Evolutionary conservation across 2,113 vertebrate species (phyloP), one percentile per base, ranked within the genome.

Genomic region (Corapipo altera): DNA sequence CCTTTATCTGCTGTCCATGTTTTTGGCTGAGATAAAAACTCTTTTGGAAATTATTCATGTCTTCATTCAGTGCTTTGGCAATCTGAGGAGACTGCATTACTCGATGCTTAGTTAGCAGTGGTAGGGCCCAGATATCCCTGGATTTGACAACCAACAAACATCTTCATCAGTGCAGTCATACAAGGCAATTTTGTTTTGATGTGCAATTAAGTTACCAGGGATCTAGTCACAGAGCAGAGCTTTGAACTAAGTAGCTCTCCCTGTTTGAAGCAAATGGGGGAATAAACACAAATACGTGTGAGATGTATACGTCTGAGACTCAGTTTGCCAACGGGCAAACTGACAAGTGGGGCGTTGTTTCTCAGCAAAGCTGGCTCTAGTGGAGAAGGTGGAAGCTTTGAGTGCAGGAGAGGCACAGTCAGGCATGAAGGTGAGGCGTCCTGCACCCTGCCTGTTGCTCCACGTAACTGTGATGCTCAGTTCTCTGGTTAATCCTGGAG

Each of bases 181-280:
- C 33, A 46, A 80, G 39, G 52, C 10, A 10, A 73, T 55, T 72
- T 22, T 85, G 66, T 90, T 93, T 67, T 93, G 88, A 91, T 80
- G 69, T 67, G 80, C 86, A 89, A 75, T 95, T 93, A 95, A 95
- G 79, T 48, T 93, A 81, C 72, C 28, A 77, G 48, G 51, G 24
- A 64, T 84, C 69, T 71, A 84, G 61, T 92, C 85, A 74, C 39
- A 75, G 30, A 80, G 30, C 46, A 84, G 55, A 91, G 91, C 94
- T 95, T 93, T 95, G 92, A 95, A 90, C 95, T 67, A 48, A 41
- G 57, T 43, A 70, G 22, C 39, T 83, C 67, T 71, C 76, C 12
- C 55, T 28, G n/a, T 83, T 58, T 43, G 83, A 93, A 95, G 83
- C 39, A 88, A 91, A 84, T 20, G 27, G 55, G 23, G 76, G 59